Base-by-base conservation (phyloP, 2,888 invertebrate species). In the Bugulina stolonifera region DNA sequence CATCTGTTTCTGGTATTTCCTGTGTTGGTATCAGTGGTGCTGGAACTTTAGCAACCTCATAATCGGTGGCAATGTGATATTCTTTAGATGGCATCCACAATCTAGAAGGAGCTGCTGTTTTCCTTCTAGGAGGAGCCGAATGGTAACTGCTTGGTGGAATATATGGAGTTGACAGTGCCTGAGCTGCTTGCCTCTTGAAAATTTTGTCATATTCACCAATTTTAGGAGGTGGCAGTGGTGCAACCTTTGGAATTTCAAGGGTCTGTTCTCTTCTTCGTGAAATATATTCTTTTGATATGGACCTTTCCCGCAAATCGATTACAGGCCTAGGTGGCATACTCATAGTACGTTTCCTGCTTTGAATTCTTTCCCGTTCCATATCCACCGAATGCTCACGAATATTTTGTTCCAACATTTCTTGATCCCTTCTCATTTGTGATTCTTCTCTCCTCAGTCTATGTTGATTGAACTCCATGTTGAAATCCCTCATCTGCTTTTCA, bases 11-110 rank as follows among this genome's bases (percentile, higher is more conserved):
- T 14, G 64, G 29, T 5, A 22, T 27, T 10, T 29, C 34, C 3
- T 10, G 2, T 57, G 23, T 18, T 32, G 64, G 64, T n/a, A 64
- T 3, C 32, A 3, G 25, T 14, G n/a, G 10, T 3, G 25, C 64
- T 32, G 32, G 22, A 25, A 34, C 64, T 3, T 64, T 64, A 10
- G 10, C 64, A 10, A 32, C 5, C n/a, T 64, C 64, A 5, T 64
- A 27, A 34, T 64, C 22, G n/a, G 64, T 64, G n/a, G 32, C 64
- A 64, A 27, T 64, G 27, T 64, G 64, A 32, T 64, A 64, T 32
- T 64, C 64, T 25, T 14, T 32, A 29, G 64, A 64, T 29, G 64
- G 64, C 64, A 64, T 64, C 64, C 64, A 64, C 3, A 64, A 10
- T 32, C 64, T 64, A 10, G 64, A 64, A 25, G 64, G 64, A 2